These are phyloP conservation scores for Aphidius ervi DNA, from an alignment of 1,140 invertebrate species.

Conservation along the genomic window DNA sequence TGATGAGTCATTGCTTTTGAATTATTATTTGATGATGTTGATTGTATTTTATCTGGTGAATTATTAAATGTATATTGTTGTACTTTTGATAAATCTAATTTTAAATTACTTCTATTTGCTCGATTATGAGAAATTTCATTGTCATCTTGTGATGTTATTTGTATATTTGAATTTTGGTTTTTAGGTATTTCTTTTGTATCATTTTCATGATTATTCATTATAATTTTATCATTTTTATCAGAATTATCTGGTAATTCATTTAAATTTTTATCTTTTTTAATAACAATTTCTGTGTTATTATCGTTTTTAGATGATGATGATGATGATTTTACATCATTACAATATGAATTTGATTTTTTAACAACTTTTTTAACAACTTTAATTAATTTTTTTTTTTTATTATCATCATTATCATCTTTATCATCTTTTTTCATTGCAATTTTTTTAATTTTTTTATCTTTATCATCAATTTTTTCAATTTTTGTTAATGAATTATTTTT, in stretches of 20 bases:
- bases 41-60: constrained; percentile 30
- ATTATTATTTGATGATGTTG: constrained; percentile 24
- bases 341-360: constrained; percentile 31
- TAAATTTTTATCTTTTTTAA: constrained; percentile 26
- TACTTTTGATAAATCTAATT: constrained; percentile 65
- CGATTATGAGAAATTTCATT: not conserved
- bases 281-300: constrained; percentile 19
- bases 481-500: constrained; percentile 28
- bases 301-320: constrained; percentile 15
- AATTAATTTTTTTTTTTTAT: constrained; percentile 44
- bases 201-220: constrained; percentile 16
- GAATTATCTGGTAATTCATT: too few relatives aligned
- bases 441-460: constrained; percentile 35
- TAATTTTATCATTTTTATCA: constrained; percentile 29
- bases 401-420: constrained; percentile 32
- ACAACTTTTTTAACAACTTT: constrained; percentile 41
- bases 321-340: too few relatives aligned
- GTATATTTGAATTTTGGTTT: constrained; percentile 11
- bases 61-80: constrained; percentile 48
- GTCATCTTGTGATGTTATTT: not conserved
- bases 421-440: constrained; percentile 33
- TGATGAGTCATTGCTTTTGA: constrained; percentile 35
- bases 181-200: constrained; percentile 4
- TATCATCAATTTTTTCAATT: constrained; percentile 27
- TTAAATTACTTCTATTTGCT: constrained; percentile 49